Percentiles rank a stretch among this genome's conserved stretches.
Conservation (phyloP, 2,113 vertebrate species). For the Noctilio leporinus region DNA sequence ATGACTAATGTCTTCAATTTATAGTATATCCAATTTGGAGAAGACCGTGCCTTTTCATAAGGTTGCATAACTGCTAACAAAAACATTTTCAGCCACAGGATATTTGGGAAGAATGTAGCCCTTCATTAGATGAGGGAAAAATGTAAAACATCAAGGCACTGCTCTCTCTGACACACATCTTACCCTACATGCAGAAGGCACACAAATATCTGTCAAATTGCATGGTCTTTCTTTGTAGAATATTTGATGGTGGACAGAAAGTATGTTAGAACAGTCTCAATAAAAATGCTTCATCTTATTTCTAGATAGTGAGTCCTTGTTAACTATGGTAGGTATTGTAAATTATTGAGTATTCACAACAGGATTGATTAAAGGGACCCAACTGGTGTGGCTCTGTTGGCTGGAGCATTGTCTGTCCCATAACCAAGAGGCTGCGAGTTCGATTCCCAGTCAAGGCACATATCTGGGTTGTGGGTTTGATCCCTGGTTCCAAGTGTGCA, state of each 20-base stretch:
- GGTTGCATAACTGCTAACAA: constrained; percentile 60
- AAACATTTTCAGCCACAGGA: constrained; percentile 49
- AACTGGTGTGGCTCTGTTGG: not conserved
- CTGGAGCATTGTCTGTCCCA: not conserved
- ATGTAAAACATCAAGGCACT: not conserved
- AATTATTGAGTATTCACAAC: not conserved
- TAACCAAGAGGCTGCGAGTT: not conserved
- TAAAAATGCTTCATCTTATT: not conserved
- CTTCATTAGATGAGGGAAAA: not conserved
- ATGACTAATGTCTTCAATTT: constrained; percentile 68
- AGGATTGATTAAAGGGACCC: not conserved
- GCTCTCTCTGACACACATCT: not conserved
- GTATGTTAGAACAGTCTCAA: not conserved
- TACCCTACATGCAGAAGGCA: not conserved
- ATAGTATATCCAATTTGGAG: constrained; percentile 62
- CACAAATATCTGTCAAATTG: not conserved
- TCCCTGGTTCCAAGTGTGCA: too few relatives aligned
- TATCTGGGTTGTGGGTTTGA: too few relatives aligned
- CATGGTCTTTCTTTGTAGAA: not conserved
- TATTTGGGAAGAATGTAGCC: constrained; percentile 22
- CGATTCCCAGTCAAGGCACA: not conserved
- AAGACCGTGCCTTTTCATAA: constrained; percentile 57
- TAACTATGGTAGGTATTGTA: not conserved
- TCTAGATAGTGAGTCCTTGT: not conserved
- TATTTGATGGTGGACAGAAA: not conserved